phyloP scores from a whole-genome alignment of 2,113 vertebrate species.

The Spilogale gracilis region DNA sequence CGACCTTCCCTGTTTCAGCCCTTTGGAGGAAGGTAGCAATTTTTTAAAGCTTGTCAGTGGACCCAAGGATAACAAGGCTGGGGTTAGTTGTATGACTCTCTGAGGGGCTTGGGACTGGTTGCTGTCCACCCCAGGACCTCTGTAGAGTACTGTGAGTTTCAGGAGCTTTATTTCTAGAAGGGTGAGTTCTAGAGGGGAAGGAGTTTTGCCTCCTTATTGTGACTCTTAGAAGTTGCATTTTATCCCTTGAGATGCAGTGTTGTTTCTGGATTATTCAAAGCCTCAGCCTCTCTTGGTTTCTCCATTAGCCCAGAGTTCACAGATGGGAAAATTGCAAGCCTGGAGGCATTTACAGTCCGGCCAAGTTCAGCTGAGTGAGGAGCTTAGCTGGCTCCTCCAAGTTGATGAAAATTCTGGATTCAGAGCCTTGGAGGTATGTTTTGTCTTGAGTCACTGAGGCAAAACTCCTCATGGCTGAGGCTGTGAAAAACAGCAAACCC shows the following conservation, averaged over 20 bases:
- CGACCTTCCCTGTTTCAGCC: background rate
- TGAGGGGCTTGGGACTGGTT: background rate
- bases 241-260: background rate
- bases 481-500: slow-evolving; percentile 50
- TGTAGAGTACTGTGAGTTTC: background rate
- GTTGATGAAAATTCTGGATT: slow-evolving; percentile 22
- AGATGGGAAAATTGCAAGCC: background rate
- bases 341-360: background rate
- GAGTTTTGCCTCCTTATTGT: slow-evolving; percentile 25
- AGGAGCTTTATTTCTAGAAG: slow-evolving; percentile 23
- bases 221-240: slow-evolving; percentile 13
- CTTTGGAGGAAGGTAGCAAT: slow-evolving; percentile 8
- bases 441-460: slow-evolving; percentile 60
- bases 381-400: slow-evolving; percentile 5
- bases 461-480: slow-evolving; percentile 24
- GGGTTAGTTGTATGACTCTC: background rate
- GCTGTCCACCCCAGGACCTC: background rate
- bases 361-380: background rate
- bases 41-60: background rate
- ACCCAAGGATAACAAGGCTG: slow-evolving; percentile 8
- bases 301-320: slow-evolving; percentile 37
- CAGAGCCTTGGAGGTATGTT: slow-evolving; percentile 7
- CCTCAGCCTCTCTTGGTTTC: background rate
- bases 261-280: background rate
- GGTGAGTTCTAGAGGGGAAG: background rate